Percentiles rank a stretch among this genome's conserved stretches.
phyloP scores from a whole-genome alignment of 2,113 vertebrate species.

The Atherinomorus stipes region DNA sequence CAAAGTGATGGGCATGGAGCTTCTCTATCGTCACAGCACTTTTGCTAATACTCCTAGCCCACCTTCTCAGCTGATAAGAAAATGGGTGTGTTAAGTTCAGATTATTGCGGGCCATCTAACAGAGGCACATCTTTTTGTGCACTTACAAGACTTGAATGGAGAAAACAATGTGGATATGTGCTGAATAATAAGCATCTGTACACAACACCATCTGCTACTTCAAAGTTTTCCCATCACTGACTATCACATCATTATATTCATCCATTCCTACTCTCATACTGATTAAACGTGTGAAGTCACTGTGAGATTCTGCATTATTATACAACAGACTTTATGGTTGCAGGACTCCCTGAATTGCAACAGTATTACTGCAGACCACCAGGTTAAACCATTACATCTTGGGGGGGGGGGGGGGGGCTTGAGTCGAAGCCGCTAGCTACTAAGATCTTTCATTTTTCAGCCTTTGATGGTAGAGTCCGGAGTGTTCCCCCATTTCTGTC shows the following conservation, averaged over 20 bases:
- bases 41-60: conserved; percentile 43
- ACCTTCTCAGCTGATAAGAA: conserved; percentile 54
- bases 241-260: not conserved
- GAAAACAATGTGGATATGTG: not conserved
- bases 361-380: no score
- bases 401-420: no score
- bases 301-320: not conserved
- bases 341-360: not conserved
- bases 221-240: not conserved
- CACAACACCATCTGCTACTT: not conserved
- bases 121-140: conserved; percentile 16
- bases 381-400: no score
- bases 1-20: conserved; percentile 51
- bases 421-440: no score
- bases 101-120: conserved; percentile 11
- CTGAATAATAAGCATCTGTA: not conserved
- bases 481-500: no score
- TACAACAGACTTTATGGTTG: not conserved
- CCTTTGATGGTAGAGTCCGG: no score
- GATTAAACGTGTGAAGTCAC: no score
- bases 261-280: not conserved
- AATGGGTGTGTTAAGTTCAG: conserved; percentile 40
- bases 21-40: conserved; percentile 29
- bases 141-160: conserved; percentile 8
- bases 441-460: no score